Base-by-base conservation (phyloP, 2,797 vertebrate genomes). In the Loriculus beryllinus region DNA sequence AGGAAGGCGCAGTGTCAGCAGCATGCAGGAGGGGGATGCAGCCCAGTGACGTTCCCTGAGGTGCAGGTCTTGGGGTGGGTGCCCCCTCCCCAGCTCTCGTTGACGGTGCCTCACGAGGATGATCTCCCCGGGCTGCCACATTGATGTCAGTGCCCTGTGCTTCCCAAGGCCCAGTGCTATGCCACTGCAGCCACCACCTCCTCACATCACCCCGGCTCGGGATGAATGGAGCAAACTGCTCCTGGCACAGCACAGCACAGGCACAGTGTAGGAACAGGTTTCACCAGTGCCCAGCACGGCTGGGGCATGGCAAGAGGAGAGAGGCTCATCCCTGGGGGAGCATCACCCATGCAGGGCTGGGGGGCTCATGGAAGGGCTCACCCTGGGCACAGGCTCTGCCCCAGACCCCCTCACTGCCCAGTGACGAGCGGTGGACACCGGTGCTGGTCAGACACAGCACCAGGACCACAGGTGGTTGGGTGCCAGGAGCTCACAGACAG, bases 41-140 rank as follows among this genome's bases (percentile, higher is more conserved):
- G 85, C 65, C n/a, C 56, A 14, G 76, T 0, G 0, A 40, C 0
- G 1, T 74, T 86, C 71, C 86, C 51, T 0, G 0, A 67, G 74
- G 57, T 59, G 37, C 28, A 14, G 43, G 43, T 59, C 48, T 76
- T 37, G 10, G 52, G 29, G 37, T 0, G 0, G 63, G 59, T 37
- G 20, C 35, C 62, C 52, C 10, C 40, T 63, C 7, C 31, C 7
- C 63, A 12, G 15, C 35, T 54, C 70, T 85, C 0, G 0, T 26
- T 54, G 40, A 48, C 9, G 3, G 16, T 22, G 45, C 28, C n/a
- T 19, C 3, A 14, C 3, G 3, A 76, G 48, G 56, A 67, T 2
- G 4, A 56, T 48, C 33, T 21, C 47, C 33, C 56, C 12, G 3
- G 22, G 51, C 51, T 51, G 35, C 31, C 28, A 31, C 43, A 10